Conservation (phyloP, 2,113 vertebrate species). For the Urocynchramus pylzowi region DNA sequence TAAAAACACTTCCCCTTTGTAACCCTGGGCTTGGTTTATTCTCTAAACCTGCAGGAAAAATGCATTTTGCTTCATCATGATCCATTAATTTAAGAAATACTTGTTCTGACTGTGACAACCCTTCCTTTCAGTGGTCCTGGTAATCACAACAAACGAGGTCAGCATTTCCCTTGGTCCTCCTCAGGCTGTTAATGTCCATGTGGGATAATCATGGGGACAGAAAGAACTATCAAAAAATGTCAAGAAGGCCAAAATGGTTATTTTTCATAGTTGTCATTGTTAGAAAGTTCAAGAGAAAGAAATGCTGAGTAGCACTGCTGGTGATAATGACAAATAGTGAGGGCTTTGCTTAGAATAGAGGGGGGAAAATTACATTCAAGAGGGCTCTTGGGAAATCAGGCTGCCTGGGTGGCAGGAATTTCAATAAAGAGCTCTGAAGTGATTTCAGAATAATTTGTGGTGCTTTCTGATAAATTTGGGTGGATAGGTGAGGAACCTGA, state of each 20-base stretch:
- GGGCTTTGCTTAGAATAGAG: not conserved
- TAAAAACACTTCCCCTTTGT: not conserved
- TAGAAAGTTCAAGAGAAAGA: not conserved
- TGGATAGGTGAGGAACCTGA: not conserved
- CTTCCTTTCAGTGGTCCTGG: not conserved
- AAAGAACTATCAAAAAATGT: not conserved
- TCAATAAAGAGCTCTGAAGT: not conserved
- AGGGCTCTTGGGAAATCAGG: not conserved
- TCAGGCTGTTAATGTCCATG: not conserved
- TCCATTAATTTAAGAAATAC: not conserved
- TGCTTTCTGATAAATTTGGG: not conserved
- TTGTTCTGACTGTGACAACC: not conserved
- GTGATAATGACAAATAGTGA: not conserved
- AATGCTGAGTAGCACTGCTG: not conserved
- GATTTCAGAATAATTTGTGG: not conserved
- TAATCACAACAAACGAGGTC: not conserved
- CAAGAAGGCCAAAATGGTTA: not conserved
- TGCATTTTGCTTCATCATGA: not conserved
- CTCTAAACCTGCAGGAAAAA: not conserved
- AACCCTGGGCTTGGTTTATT: not conserved
- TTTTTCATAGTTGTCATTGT: not conserved
- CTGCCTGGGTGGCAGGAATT: not conserved
- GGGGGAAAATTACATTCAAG: not conserved
- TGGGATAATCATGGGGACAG: not conserved
- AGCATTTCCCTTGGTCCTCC: not conserved